Percentiles rank a stretch among this genome's conserved stretches.
Conservation (phyloP, 2,797 vertebrate species). For the Phalanger gymnotis region DNA sequence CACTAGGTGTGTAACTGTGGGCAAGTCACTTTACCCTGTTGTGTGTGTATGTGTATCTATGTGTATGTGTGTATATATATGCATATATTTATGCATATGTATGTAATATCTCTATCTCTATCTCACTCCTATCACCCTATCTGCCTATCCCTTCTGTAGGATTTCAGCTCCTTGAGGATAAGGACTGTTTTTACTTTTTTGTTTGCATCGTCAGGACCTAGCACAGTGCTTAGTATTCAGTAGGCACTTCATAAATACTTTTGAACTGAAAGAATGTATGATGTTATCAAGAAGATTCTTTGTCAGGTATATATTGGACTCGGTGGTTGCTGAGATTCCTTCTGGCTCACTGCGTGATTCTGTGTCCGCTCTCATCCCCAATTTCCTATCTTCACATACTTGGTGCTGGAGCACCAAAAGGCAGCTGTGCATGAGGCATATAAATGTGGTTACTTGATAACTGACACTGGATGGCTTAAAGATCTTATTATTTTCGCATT, state of each 20-base stretch:
- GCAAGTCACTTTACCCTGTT: no score
- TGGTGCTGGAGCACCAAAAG: conserved; percentile 14
- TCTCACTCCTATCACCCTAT: background rate
- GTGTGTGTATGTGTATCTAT: no score
- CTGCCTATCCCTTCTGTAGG: background rate
- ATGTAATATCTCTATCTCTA: no score
- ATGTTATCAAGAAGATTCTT: background rate
- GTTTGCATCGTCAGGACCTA: background rate
- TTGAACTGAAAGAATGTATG: background rate
- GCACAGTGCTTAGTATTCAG: background rate
- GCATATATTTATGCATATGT: no score
- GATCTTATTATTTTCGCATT: conserved; percentile 55
- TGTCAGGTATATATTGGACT: background rate
- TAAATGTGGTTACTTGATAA: conserved; percentile 26
- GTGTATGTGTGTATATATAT: no score
- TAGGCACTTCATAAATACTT: background rate
- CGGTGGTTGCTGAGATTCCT: background rate
- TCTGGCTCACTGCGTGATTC: background rate
- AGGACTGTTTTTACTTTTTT: background rate
- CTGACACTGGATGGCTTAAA: conserved; percentile 43
- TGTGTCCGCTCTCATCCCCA: background rate
- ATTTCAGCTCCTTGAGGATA: background rate
- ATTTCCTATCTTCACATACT: background rate
- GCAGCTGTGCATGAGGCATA: conserved; percentile 41
- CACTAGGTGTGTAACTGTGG: no score